phyloP scores from a whole-genome alignment of 2,888 invertebrate species.

The Tipula unca region DNA sequence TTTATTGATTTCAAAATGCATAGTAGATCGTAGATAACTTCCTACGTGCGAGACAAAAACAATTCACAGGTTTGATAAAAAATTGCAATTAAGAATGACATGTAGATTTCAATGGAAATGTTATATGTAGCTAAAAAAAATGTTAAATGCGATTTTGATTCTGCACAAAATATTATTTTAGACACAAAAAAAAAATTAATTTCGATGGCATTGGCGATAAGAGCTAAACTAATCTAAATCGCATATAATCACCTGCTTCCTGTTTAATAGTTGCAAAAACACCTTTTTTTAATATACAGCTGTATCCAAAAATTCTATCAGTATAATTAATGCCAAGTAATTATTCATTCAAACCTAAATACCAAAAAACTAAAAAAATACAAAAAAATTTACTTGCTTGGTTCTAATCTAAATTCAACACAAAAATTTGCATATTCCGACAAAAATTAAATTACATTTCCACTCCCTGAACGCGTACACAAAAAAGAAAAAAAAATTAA shows the following conservation, averaged over 20 bases:
- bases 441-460: neutral
- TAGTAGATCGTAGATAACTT: too few relatives aligned
- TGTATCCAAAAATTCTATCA: neutral
- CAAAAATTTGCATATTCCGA: slow-evolving; percentile 2
- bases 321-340: neutral
- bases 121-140: too few relatives aligned
- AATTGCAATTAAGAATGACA: too few relatives aligned
- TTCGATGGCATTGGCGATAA: neutral
- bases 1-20: too few relatives aligned
- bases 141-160: too few relatives aligned
- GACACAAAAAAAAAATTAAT: too few relatives aligned
- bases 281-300: neutral
- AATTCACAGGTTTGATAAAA: too few relatives aligned
- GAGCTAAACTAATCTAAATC: too few relatives aligned
- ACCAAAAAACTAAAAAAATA: neutral
- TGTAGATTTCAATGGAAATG: too few relatives aligned
- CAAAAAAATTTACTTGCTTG: neutral
- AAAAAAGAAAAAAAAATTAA: neutral
- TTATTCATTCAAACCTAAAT: neutral
- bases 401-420: slow-evolving; percentile 8
- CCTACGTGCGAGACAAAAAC: too few relatives aligned
- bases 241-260: neutral
- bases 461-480: neutral
- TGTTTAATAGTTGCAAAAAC: neutral
- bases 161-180: too few relatives aligned